Evolutionary conservation across 2,113 vertebrate species (phyloP), one percentile per base, ranked within the genome.

Genomic region (Tragulus kanchil): DNA sequence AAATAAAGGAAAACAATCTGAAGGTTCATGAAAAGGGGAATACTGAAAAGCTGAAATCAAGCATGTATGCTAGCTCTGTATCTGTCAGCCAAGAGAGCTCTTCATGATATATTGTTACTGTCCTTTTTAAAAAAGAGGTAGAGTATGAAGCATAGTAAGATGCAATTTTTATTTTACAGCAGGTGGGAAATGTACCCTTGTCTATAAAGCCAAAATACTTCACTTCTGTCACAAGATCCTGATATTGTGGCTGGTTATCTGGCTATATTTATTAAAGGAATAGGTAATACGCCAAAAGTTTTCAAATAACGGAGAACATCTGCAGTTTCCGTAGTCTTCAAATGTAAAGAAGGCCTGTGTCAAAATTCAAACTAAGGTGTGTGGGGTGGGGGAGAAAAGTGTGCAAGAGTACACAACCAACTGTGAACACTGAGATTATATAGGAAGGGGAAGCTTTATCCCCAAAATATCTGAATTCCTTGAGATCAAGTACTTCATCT

Each of bases 121-220:
- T 28, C 65, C 56, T 85, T 58, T 84, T 48, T 28, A 17, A 81
- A 77, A 36, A 54, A 77, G 13, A 82, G 23, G 15, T 13, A 54
- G 12, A 86, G n/a, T 52, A 16, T 56, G 50, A 14, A 83, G 48
- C 26, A 61, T 48, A 54, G 5, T 54, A 54, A 67, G 42, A 89
- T 71, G 25, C 9, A 62, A 45, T 42, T 73, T 94, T 92, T 90
- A 13, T 73, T 91, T 91, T 65, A 56, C 85, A 94, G 23, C 65
- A 48, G 50, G 21, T 81, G 25, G 52, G 59, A 77, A 94, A 85
- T 17, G 3, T 52, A 31, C 23, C 65, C 28, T 85, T 92, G 36
- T 69, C n/a, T 69, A 50, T 69, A 64, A 94, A 95, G 81, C 59
- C 65, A 67, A 78, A 96, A 89, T 77, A 21, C 42, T 95, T 92